These are phyloP conservation scores for Neoitamus cyanurus DNA, from an alignment of 2,888 invertebrate genomes.

Conservation along the genomic window DNA sequence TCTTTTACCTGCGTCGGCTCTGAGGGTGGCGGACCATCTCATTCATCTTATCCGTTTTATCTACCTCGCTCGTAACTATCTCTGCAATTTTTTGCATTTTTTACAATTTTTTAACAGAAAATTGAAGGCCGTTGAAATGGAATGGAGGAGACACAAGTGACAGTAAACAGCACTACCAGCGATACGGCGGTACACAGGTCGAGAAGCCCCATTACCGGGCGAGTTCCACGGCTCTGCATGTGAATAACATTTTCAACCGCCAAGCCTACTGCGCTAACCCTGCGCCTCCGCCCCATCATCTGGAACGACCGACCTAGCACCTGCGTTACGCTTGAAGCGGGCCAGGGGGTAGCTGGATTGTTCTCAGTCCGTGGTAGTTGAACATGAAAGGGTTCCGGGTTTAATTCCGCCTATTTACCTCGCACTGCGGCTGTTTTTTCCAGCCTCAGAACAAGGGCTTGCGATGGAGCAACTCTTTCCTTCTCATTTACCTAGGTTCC, in stretches of 20 bases:
- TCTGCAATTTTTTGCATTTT: not conserved
- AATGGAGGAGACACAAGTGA: not conserved
- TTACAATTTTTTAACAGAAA: not conserved
- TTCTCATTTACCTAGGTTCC: not conserved
- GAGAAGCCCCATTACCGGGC: constrained; percentile 5
- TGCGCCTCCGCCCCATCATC: not conserved
- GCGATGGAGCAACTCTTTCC: not conserved
- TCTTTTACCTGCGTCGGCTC: not conserved
- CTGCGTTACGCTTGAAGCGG: not conserved
- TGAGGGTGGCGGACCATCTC: not conserved
- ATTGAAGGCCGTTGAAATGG: constrained; percentile 39
- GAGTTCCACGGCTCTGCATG: not conserved
- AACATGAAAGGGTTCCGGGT: constrained; percentile 34
- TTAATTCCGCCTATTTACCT: constrained; percentile 43
- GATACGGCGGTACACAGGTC: not conserved
- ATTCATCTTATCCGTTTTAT: not conserved
- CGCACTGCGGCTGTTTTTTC: not conserved
- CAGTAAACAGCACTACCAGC: not conserved
- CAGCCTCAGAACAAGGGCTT: not conserved
- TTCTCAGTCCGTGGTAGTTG: not conserved
- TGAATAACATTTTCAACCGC: constrained; percentile 13
- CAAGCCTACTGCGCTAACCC: not conserved
- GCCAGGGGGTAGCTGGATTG: not conserved
- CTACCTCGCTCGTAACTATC: not conserved
- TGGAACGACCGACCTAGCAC: not conserved